phyloP scores from a whole-genome alignment of 2,797 vertebrate genomes.

The Poliocrania exsul region DNA sequence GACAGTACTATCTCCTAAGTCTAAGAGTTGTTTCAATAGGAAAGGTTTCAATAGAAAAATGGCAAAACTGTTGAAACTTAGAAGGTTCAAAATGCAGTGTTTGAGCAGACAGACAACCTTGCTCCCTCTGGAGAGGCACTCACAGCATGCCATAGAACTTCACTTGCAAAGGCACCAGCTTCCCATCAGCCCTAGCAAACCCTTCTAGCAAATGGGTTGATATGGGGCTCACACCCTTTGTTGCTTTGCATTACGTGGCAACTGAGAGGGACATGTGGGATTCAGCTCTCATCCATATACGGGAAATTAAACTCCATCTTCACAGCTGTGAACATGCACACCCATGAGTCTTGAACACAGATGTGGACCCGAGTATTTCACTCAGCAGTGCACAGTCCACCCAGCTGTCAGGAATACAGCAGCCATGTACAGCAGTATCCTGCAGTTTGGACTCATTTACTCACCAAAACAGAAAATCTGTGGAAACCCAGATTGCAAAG shows the following conservation, averaged over 20 bases:
- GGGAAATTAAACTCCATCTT: background rate
- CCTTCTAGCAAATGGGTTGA: background rate
- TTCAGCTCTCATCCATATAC: background rate
- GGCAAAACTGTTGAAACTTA: background rate
- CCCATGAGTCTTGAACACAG: accelerated
- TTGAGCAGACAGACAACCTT: background rate
- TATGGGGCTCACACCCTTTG: accelerated
- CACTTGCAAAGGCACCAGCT: background rate
- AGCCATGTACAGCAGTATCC: background rate
- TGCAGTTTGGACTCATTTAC: background rate
- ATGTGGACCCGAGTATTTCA: accelerated
- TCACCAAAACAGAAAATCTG: background rate
- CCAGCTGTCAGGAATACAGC: accelerated
- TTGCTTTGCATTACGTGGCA: background rate
- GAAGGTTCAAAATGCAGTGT: background rate
- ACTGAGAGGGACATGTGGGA: background rate
- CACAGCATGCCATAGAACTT: background rate
- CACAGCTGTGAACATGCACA: background rate
- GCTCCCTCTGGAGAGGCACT: background rate
- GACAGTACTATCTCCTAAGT: background rate
- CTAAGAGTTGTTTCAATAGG: background rate
- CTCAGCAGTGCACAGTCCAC: background rate
- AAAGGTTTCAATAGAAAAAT: background rate
- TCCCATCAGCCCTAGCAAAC: background rate
- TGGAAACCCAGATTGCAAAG: background rate